Conservation (phyloP, 2,797 vertebrate species). For the Poliocrania exsul region DNA sequence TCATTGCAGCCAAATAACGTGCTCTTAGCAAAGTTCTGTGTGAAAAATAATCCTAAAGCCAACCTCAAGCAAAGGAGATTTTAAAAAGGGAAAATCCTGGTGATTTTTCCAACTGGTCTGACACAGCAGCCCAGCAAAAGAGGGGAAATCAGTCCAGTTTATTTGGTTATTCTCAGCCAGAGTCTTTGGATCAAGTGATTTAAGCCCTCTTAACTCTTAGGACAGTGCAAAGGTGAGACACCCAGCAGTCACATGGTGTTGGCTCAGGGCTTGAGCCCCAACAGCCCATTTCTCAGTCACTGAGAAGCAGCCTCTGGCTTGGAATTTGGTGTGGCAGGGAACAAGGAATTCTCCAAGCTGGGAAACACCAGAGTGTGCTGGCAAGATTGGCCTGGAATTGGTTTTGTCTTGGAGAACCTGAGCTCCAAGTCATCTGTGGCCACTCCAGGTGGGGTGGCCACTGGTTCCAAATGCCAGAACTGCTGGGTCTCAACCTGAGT, state of each 20-base stretch:
- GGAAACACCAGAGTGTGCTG: fast-evolving
- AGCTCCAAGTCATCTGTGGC: neutral
- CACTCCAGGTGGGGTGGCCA: fast-evolving
- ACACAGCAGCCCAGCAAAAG: neutral
- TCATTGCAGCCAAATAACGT: fast-evolving
- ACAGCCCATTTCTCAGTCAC: fast-evolving
- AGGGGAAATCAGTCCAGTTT: neutral
- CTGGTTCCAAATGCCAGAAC: fast-evolving
- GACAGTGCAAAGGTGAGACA: neutral
- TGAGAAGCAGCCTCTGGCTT: fast-evolving
- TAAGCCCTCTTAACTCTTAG: neutral
- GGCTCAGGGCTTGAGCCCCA: neutral
- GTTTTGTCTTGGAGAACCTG: neutral
- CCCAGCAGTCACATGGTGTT: neutral
- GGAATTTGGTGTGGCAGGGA: neutral
- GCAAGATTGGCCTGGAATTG: neutral
- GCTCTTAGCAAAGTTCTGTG: neutral
- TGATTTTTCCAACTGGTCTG: neutral
- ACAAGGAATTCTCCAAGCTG: neutral
- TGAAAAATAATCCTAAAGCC: fast-evolving
- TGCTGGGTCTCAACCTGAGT: neutral
- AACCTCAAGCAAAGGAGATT: neutral
- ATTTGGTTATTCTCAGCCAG: neutral
- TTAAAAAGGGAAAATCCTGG: neutral
- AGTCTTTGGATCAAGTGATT: neutral